Percentiles rank a stretch among this genome's conserved stretches.
Conservation (phyloP, 2,113 vertebrate genomes). For the Callaeas wilsoni region DNA sequence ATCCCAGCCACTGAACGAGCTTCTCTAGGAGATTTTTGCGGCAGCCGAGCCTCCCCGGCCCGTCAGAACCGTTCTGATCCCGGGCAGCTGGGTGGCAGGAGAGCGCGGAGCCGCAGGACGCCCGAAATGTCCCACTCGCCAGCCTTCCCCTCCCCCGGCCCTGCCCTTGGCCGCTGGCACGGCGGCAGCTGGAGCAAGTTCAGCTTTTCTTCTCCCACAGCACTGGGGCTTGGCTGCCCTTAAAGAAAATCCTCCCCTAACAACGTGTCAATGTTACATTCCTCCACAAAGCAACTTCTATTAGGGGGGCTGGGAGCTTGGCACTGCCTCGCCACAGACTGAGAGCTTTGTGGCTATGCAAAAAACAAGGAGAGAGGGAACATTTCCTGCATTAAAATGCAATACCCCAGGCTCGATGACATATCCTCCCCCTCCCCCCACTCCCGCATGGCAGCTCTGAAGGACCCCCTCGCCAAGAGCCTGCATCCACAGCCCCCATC, state of each 20-base stretch:
- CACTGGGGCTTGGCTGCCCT: constrained; percentile 75
- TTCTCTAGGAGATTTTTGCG: constrained; percentile 43
- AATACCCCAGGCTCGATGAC: constrained; percentile 36
- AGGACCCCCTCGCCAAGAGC: neutral
- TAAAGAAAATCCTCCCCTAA: constrained; percentile 77
- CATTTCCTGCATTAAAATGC: constrained; percentile 81
- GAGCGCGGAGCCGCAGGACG: constrained; percentile 14
- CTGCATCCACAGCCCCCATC: neutral
- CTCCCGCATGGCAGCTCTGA: neutral
- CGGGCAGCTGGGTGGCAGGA: neutral
- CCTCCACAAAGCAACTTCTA: constrained; percentile 80
- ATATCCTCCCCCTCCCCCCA: neutral
- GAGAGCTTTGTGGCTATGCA: constrained; percentile 75
- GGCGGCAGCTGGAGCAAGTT: constrained; percentile 48
- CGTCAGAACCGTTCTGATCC: constrained; percentile 15
- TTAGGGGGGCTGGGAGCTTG: constrained; percentile 73
- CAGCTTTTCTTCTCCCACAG: constrained; percentile 57
- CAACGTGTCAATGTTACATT: constrained; percentile 83
- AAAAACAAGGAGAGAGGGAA: constrained; percentile 65
- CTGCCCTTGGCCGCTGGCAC: constrained; percentile 50
- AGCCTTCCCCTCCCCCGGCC: neutral
- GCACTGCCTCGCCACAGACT: constrained; percentile 73
- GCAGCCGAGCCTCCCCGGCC: neutral
- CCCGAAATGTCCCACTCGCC: neutral
- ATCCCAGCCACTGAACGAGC: constrained; percentile 41